A percentile compares a stretch with the other conserved stretches of the same genome.
phyloP scores from a whole-genome alignment of 1,140 invertebrate species.

The Drosophila simulans region DNA sequence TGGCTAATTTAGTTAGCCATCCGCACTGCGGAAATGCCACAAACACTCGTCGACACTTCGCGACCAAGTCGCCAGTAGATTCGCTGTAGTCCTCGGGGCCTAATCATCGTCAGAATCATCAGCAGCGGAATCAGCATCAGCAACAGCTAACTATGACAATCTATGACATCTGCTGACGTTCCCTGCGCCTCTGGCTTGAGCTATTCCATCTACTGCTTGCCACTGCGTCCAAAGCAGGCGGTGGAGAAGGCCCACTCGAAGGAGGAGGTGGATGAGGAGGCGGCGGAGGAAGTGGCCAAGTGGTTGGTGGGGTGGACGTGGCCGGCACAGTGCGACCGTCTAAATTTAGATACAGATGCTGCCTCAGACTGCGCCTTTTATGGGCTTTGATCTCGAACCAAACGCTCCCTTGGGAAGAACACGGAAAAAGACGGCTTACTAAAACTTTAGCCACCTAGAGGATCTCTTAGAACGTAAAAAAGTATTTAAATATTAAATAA shows the following conservation, averaged over 20 bases:
- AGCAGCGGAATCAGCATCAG: constrained; percentile 11
- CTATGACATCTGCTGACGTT: constrained; percentile 61
- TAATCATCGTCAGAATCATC: constrained; percentile 13
- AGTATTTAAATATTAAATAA: too few species aligned
- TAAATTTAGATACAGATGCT: constrained; percentile 75
- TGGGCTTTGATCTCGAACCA: constrained; percentile 74
- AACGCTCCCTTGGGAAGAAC: constrained; percentile 30
- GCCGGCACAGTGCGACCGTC: constrained; percentile 46
- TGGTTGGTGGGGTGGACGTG: constrained; percentile 5
- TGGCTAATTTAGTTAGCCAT: constrained; percentile 74
- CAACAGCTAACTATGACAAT: constrained; percentile 69
- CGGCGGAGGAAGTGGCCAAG: neutral
- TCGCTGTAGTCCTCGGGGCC: constrained; percentile 24
- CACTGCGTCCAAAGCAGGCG: neutral
- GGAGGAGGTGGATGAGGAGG: neutral
- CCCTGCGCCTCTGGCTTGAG: constrained; percentile 28
- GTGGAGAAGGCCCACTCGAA: neutral
- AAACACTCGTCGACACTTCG: constrained; percentile 69
- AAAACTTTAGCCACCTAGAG: too few species aligned
- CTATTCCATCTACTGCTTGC: constrained; percentile 14
- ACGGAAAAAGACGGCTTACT: neutral
- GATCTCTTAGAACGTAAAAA: too few species aligned
- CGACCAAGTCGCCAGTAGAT: constrained; percentile 35
- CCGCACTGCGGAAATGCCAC: constrained; percentile 77
- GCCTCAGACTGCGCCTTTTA: constrained; percentile 66